Evolutionary conservation across 1,140 invertebrate species (phyloP), one percentile per base, ranked within the genome.

Genomic region (Stratiolaelaps scimitus): DNA sequence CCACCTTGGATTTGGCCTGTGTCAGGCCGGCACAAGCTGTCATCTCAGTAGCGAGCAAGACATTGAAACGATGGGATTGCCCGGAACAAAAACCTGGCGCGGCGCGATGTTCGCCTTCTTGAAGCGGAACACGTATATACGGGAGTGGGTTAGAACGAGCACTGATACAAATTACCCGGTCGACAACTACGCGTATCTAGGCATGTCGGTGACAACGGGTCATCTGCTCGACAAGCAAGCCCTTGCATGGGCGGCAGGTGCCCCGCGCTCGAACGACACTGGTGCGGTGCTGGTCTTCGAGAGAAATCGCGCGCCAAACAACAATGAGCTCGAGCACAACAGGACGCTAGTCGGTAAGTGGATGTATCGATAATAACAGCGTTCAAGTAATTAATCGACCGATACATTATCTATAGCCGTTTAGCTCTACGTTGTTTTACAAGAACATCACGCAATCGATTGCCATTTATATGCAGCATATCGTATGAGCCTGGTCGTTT

Each of bases 161-260:
- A 80, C 76, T 13, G 69, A 84, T 60, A 80, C 82, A 71, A 78
- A 79, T 1, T 81, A 81, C 64, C 85, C 86, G 1, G 85, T 92
- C 43, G 86, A 86, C 70, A 91, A 89, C 75, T 92, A 93, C 75
- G 91, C 88, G 73, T 92, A 92, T 76, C 77, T 91, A 71, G 87
- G 87, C 85, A 92, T 92, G 88, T 86, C 88, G 43, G 88, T 92
- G 0, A 81, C 85, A 2, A 86, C 84, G 23, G 90, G 85, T 0
- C 81, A 83, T 43, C 91, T 90, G 73, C 72, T 75, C 64, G 73
- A 71, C 13, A 72, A 75, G 23, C 73, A 71, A 44, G 44, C 65
- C 29, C 79, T 82, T 68, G 83, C 82, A 0, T 93, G 86, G 72
- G 88, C 85, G 0, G 83, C 86, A 4, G 91, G 91, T 2, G 90